Base-by-base conservation (phyloP, 2,888 invertebrate species). In the Dasysyrphus albostriatus region DNA sequence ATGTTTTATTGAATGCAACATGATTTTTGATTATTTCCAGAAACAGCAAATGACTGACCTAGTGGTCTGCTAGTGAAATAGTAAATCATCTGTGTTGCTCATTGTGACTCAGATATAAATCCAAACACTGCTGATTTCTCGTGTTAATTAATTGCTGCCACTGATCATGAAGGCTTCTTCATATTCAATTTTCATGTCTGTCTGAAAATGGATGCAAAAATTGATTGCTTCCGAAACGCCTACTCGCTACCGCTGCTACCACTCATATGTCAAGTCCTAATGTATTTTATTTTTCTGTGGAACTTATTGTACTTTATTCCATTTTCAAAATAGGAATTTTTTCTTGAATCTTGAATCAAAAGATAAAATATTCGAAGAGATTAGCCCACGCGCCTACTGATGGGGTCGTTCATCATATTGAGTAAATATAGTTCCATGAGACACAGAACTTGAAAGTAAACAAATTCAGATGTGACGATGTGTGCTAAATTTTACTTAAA, bases 191-290 rank as follows among this genome's bases (percentile, higher is more conserved):
- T 56, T 10, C 42, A 47, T 44, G 56, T 67, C 74, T 63, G n/a
- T 67, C 74, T 63, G n/a, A 69, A 83, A 63, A 70, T 83, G 83
- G 83, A 42, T 74, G 74, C 58, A 78, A 54, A 59, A 44, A 74
- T 54, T 74, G 79, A 75, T 37, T 70, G 83, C 83, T 83, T 83
- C 83, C 79, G 83, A 83, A 79, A 79, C 83, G 61, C 83, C 83
- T 63, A 63, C 83, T 56, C n/a, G 5, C 5, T n/a, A 19, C 51
- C 10, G 24, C 12, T 14, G 9, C 3, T 54, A n/a, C 39, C 47
- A 37, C 67, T 10, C 32, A 72, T n/a, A n/a, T 19, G 29, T 58
- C 44, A 47, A 47, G 44, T 76, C 42, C 34, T 70, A 39, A 51
- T 67, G 54, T 42, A 47, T 47, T 70, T 16, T 16, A 4, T 78